A percentile compares a stretch with the other conserved stretches of the same genome.
These are phyloP conservation scores for Leptoclinus maculatus DNA, from an alignment of 2,797 vertebrate species.

Conservation along the genomic window DNA sequence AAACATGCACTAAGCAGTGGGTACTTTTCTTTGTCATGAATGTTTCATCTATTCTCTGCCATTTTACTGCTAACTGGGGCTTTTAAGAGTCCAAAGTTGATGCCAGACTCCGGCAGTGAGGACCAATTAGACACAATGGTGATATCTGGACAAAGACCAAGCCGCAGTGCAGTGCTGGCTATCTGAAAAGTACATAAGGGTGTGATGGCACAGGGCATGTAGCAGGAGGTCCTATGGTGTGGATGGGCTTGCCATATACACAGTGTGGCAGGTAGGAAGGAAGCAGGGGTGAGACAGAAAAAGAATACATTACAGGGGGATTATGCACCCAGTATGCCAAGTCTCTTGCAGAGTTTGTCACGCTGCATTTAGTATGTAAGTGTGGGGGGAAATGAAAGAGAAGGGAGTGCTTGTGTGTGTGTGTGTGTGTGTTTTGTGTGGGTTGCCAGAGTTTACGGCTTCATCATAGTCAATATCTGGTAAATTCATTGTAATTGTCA, in stretches of 20 bases:
- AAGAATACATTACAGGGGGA: slow-evolving; percentile 71
- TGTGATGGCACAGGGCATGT: slow-evolving; percentile 48
- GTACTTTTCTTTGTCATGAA: slow-evolving; percentile 64
- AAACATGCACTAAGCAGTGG: slow-evolving; percentile 50
- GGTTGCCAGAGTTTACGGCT: slow-evolving; percentile 55
- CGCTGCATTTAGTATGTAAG: slow-evolving; percentile 62
- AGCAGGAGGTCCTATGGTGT: slow-evolving; percentile 40
- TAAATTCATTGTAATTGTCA: slow-evolving; percentile 58
- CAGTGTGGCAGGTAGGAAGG: slow-evolving; percentile 50
- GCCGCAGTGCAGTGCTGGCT: slow-evolving; percentile 65
- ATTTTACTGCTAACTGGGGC: slow-evolving; percentile 63
- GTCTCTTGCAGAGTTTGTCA: slow-evolving; percentile 66
- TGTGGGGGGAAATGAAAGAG: slow-evolving; percentile 28
- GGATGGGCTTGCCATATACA: slow-evolving; percentile 48
- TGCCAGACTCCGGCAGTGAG: slow-evolving; percentile 63
- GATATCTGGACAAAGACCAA: slow-evolving; percentile 70
- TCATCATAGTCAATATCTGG: slow-evolving; percentile 57
- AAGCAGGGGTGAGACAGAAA: slow-evolving; percentile 43
- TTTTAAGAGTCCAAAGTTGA: slow-evolving; percentile 66
- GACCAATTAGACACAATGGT: slow-evolving; percentile 71
- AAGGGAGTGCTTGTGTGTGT: slow-evolving; percentile 7
- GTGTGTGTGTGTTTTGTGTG: background rate
- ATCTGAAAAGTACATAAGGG: slow-evolving; percentile 72
- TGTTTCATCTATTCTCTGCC: slow-evolving; percentile 68
- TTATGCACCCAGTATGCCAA: slow-evolving; percentile 68